These are phyloP conservation scores for Aphelocoma coerulescens DNA, from an alignment of 2,113 vertebrate species.

Conservation along the genomic window DNA sequence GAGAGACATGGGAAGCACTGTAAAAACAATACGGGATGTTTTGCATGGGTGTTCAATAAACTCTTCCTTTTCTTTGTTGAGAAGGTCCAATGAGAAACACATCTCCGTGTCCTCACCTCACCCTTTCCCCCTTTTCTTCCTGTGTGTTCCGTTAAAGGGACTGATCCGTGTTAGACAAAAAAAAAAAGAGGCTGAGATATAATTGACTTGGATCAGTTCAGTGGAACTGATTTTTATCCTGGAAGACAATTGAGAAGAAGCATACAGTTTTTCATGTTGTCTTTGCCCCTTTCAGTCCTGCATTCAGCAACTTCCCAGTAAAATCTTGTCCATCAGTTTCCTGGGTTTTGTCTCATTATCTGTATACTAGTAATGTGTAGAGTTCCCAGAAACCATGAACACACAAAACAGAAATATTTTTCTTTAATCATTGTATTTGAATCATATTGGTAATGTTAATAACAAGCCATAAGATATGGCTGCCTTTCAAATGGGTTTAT, in stretches of 20 bases:
- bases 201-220: not conserved
- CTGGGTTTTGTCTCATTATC: not conserved
- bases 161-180: not conserved
- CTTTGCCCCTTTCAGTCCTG: not conserved
- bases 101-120: not conserved
- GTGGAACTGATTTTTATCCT: not conserved
- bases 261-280: not conserved
- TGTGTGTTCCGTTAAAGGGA: not conserved
- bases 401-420: not conserved
- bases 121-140: not conserved
- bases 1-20: not conserved
- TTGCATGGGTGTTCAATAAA: not conserved
- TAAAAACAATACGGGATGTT: not conserved
- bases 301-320: not conserved
- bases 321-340: not conserved
- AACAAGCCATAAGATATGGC: not conserved
- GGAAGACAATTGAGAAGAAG: not conserved
- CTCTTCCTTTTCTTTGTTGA: not conserved
- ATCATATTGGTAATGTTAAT: not conserved
- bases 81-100: not conserved
- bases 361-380: not conserved
- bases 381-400: not conserved
- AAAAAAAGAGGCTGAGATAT: not conserved
- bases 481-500: not conserved
- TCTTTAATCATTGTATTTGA: not conserved